A percentile compares a stretch with the other conserved stretches of the same genome.
These are phyloP conservation scores for Gymnocypris eckloni DNA, from an alignment of 2,797 vertebrate genomes.

Conservation along the genomic window DNA sequence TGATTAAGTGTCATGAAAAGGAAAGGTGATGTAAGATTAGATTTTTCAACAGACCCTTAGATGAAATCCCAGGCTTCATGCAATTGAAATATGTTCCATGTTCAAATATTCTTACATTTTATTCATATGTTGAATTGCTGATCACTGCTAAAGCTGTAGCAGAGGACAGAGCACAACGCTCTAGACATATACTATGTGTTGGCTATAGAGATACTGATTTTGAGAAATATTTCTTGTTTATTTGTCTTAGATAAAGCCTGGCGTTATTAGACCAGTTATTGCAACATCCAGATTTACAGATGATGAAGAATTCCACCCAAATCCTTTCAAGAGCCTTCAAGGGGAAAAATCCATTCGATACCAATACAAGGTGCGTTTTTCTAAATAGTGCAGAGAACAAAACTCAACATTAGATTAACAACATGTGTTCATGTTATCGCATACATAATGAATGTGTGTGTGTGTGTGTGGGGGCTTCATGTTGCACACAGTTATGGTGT, in stretches of 20 bases:
- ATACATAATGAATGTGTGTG: not conserved
- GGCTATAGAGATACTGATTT: not conserved
- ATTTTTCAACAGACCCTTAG: not conserved
- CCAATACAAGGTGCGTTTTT: slow-evolving; percentile 78
- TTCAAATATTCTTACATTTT: not conserved
- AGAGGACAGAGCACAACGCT: not conserved
- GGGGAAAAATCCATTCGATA: slow-evolving; percentile 70
- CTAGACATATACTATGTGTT: not conserved
- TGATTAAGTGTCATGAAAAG: not conserved
- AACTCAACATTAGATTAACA: not conserved
- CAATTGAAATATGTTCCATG: not conserved
- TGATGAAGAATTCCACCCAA: slow-evolving; percentile 73
- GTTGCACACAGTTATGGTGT: not conserved
- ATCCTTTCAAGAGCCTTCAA: slow-evolving; percentile 81
- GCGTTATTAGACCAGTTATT: slow-evolving; percentile 85
- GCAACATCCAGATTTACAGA: slow-evolving; percentile 79
- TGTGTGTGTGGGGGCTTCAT: not conserved
- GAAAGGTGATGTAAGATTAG: not conserved
- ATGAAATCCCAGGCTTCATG: not conserved
- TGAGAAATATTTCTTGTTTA: not conserved
- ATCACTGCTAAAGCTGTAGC: not conserved
- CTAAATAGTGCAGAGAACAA: not conserved
- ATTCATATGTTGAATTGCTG: not conserved
- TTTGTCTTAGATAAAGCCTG: slow-evolving; percentile 85
- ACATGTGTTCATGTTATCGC: not conserved